Evolutionary conservation across 2,113 vertebrate genomes (phyloP), one percentile per base, ranked within the genome.

Genomic region (Argyrosomus japonicus): DNA sequence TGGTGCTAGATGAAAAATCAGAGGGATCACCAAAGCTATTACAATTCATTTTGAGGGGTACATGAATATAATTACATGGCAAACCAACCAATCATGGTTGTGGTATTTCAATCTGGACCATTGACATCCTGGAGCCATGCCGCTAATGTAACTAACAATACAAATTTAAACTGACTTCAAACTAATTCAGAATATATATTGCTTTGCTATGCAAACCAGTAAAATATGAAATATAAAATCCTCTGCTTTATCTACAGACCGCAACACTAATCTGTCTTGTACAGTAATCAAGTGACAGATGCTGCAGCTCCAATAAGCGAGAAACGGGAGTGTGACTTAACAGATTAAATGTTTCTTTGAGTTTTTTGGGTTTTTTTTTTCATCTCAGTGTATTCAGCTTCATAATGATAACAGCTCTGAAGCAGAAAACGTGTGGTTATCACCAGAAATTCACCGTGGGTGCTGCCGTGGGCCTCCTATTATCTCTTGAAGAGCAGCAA

Each of bases 351-450:
- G 56, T 50, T 81, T 72, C 51, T 68, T 69, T 74, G 18, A 62
- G 25, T n/a, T 8, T 40, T 40, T 40, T 32, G 29, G 29, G 29
- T 5, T 40, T 40, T 47, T 61, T n/a, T 54, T 6, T 23, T 17
- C 54, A 40, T 57, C 36, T 21, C 62, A 47, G 72, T 70, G 23
- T 36, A 45, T 86, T 84, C 15, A 57, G 15, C 68, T 61, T 74
- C 7, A 74, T 36, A 47, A 43, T n/a, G 78, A 90, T 82, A 88
- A 75, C 82, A 63, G 62, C 56, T 80, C 73, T 57, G 68, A 65
- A 57, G 74, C 68, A 64, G 48, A 12, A 77, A 78, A 65, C 62
- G 73, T 75, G 60, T 40, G 73, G 62, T 86, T 90, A 84, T 83
- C 86, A 79, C 25, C 71, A 82, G 29, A 88, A 80, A 75, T 75